phyloP scores from a whole-genome alignment of 2,888 invertebrate genomes.

The Acanthosoma haemorrhoidale region DNA sequence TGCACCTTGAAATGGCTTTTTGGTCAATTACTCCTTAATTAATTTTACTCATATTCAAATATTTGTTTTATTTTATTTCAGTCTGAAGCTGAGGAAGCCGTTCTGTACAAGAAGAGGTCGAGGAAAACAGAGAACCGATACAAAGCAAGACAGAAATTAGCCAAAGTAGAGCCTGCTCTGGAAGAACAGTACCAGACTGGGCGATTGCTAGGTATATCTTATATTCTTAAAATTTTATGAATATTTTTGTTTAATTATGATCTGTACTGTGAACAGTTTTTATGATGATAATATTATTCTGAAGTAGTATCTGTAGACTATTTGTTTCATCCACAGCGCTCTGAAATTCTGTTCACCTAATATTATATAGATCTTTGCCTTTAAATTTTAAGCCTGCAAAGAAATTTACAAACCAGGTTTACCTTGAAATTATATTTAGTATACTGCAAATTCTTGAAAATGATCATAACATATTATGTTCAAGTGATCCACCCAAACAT shows the following conservation, averaged over 20 bases:
- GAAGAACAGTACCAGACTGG: constrained; percentile 98
- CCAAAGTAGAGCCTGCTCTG: constrained; percentile 87
- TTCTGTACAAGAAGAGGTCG: constrained; percentile 88
- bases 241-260: background rate
- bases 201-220: constrained; percentile 78
- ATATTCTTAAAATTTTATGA: background rate
- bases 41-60: background rate
- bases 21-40: background rate
- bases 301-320: background rate
- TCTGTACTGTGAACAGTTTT: background rate
- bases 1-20: background rate
- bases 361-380: no score
- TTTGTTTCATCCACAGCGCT: constrained; percentile 2
- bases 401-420: no score
- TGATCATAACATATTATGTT: no score
- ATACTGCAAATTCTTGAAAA: no score
- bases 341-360: background rate
- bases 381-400: no score
- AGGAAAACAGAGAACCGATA: constrained; percentile 91
- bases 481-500: no score
- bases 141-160: constrained; percentile 81
- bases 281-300: background rate
- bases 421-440: no score
- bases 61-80: constrained; percentile 46
- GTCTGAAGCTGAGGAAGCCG: constrained; percentile 91